Conservation (phyloP, 2,797 vertebrate species). For the Choloepus didactylus region DNA sequence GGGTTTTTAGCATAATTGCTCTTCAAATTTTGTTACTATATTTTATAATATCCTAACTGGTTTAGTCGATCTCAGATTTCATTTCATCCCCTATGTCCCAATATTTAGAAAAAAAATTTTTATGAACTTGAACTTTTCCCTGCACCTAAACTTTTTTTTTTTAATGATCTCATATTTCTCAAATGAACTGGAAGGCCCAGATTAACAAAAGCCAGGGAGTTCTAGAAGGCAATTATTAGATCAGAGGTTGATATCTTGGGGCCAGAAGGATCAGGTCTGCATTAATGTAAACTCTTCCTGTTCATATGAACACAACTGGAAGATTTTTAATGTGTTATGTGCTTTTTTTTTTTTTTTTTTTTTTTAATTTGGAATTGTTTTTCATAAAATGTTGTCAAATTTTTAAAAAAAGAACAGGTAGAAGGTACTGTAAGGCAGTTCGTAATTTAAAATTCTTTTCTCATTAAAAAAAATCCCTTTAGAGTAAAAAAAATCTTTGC, state of each 20-base stretch:
- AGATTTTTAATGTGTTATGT: background rate
- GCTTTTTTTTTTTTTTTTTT: constrained; percentile 24
- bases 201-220: background rate
- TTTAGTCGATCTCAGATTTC: background rate
- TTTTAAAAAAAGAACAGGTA: background rate
- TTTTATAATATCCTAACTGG: background rate
- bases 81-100: background rate
- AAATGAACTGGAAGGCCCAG: background rate
- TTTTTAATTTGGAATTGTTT: background rate
- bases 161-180: constrained; percentile 10
- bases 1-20: constrained; percentile 7
- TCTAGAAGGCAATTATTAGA: background rate
- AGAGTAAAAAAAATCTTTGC: background rate
- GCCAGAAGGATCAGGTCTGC: background rate
- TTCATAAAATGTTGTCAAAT: background rate
- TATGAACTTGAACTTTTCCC: background rate
- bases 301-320: background rate
- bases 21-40: background rate
- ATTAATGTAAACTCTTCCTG: background rate
- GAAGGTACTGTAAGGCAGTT: background rate
- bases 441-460: constrained; percentile 10
- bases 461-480: background rate
- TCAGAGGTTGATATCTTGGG: background rate
- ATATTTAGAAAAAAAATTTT: background rate
- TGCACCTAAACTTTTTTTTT: background rate